Base-by-base conservation (phyloP, 2,113 vertebrate genomes). In the Perccottus glenii region DNA sequence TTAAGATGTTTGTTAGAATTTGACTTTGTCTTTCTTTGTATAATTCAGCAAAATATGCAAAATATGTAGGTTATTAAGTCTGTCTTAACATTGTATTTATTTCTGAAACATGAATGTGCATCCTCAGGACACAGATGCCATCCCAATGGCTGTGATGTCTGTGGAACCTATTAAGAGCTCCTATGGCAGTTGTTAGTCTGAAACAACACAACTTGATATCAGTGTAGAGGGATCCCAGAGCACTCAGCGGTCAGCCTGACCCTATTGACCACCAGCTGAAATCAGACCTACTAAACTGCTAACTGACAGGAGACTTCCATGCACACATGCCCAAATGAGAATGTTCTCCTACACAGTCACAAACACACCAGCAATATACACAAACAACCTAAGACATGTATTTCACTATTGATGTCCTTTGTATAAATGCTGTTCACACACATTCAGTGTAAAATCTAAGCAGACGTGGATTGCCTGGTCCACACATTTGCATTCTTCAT, bases 181-280 rank as follows among this genome's bases (percentile, higher is more conserved):
- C 64, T 38, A 59, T 59, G 60, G 49, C 0, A 19, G 49, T 62
- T 58, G 72, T 60, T 52, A 11, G 62, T 77, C 69, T 85, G 83
- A 85, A 78, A 67, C 72, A 70, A 86, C 71, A 81, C 78, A 78
- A 87, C 72, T 60, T 82, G 79, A 89, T 87, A 86, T 82, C 67
- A 71, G 72, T 36, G 58, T n/a, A n/a, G 47, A 9, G 36, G 32
- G 62, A 73, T 75, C 33, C 5, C 63, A 4, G 62, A 69, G 62
- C 73, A 55, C 66, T 83, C 63, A 75, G 63, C 85, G 73, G 76
- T 88, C 81, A 71, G 44, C 58, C 40, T 80, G 82, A 86, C 82
- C 52, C 73, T 73, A 86, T 81, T 6, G 61, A 87, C 78, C 52
- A 51, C 58, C 51, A 3, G 46, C 67, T 83, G 85, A 88, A 90